These are phyloP conservation scores for Chloropsis hardwickii DNA, from an alignment of 2,113 vertebrate species.

Conservation along the genomic window DNA sequence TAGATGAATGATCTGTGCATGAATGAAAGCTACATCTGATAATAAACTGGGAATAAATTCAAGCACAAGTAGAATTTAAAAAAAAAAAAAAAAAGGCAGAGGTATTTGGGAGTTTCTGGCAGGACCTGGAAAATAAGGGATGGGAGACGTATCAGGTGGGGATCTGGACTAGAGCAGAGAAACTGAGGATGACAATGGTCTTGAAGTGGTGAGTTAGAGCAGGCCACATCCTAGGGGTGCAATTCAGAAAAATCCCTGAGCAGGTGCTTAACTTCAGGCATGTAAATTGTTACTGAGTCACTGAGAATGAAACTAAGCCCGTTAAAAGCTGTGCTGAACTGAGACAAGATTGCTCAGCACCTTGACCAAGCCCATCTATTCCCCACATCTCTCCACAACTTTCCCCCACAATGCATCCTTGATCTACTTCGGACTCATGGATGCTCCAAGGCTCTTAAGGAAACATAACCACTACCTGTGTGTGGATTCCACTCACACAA, in stretches of 20 bases:
- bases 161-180: not conserved
- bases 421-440: rapidly evolving
- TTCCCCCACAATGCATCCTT: rapidly evolving
- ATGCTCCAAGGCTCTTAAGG: not conserved
- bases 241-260: not conserved
- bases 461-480: not conserved
- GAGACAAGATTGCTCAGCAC: not conserved
- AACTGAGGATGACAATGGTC: not conserved
- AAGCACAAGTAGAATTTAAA: not conserved
- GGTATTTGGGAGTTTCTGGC: not conserved
- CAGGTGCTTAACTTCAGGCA: not conserved
- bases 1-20: not conserved
- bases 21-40: not conserved
- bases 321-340: not conserved
- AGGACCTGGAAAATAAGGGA: not conserved
- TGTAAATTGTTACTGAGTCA: not conserved
- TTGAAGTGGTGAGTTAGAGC: not conserved
- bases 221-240: not conserved
- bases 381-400: not conserved
- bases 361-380: not conserved
- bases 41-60: not conserved
- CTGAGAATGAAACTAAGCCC: not conserved
- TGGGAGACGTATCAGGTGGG: not conserved
- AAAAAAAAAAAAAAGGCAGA: not conserved
- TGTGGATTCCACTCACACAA: not conserved